Conservation (phyloP, 2,797 vertebrate species). For the Muscicapa comitata region DNA sequence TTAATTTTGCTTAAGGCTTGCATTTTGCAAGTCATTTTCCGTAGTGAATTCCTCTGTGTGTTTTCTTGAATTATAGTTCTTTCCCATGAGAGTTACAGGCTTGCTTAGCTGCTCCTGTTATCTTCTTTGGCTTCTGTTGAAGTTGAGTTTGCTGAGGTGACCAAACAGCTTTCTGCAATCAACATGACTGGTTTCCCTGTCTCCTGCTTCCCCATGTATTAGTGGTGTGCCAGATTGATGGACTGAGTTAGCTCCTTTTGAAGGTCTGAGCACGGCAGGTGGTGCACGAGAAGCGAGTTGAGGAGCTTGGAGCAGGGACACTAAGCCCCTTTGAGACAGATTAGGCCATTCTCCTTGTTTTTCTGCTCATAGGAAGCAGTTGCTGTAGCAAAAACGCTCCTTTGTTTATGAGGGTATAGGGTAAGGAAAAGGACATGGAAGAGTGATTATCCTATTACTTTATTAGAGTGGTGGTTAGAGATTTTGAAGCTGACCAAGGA, state of each 20-base stretch:
- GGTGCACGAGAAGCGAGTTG: background rate
- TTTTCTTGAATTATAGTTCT: background rate
- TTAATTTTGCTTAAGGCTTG: background rate
- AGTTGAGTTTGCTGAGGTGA: background rate
- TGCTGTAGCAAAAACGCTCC: background rate
- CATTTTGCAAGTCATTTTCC: background rate
- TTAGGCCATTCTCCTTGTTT: background rate
- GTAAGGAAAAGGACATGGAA: background rate
- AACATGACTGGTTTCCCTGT: background rate
- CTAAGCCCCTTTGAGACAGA: constrained; percentile 15
- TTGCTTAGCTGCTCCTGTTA: background rate
- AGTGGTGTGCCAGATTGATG: background rate
- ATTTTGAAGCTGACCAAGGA: background rate
- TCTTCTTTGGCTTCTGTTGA: background rate
- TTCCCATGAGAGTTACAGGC: background rate
- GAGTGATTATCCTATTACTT: background rate
- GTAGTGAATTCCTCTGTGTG: background rate
- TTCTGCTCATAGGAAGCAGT: background rate
- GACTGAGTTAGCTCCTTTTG: background rate
- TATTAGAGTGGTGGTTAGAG: background rate
- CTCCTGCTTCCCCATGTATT: background rate
- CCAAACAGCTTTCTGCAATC: background rate
- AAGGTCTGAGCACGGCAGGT: background rate
- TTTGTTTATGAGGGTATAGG: background rate
- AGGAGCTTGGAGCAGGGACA: background rate